Percentiles rank a stretch among this genome's conserved stretches.
phyloP scores from a whole-genome alignment of 2,888 invertebrate genomes.

The Aphrophora alni region DNA sequence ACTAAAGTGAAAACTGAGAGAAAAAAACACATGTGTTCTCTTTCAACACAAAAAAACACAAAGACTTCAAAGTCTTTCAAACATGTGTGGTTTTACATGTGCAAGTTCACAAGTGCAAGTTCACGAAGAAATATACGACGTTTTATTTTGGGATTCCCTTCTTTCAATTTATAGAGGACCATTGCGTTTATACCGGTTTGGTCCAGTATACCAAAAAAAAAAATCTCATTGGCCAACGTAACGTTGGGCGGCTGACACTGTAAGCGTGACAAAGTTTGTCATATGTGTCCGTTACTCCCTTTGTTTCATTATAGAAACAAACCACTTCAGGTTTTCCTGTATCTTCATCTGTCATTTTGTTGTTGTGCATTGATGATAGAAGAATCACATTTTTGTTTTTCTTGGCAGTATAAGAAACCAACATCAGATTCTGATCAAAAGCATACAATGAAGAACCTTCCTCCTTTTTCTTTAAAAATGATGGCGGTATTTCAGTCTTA shows the following conservation, averaged over 20 bases:
- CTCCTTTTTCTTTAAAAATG: slow-evolving; percentile 49
- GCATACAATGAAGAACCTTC: slow-evolving; percentile 50
- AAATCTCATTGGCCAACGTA: slow-evolving; percentile 49
- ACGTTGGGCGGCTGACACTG: slow-evolving; percentile 46
- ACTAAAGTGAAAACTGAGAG: too few species aligned
- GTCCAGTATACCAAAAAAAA: slow-evolving; percentile 41
- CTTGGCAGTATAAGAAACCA: slow-evolving; percentile 51
- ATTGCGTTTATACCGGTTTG: slow-evolving; percentile 36
- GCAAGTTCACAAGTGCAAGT: too few species aligned
- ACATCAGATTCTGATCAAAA: slow-evolving; percentile 49
- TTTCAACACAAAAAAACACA: too few species aligned
- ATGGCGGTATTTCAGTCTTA: slow-evolving; percentile 52
- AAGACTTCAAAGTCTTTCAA: too few species aligned
- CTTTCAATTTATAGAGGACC: slow-evolving; percentile 28
- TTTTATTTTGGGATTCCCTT: too few species aligned
- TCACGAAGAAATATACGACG: too few species aligned
- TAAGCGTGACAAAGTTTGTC: slow-evolving; percentile 50
- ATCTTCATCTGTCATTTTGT: slow-evolving; percentile 45
- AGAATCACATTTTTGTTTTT: slow-evolving; percentile 50
- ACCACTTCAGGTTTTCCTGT: slow-evolving; percentile 50
- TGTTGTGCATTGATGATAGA: slow-evolving; percentile 50
- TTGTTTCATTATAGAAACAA: slow-evolving; percentile 51
- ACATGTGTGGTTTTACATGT: too few species aligned
- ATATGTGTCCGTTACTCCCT: slow-evolving; percentile 50
- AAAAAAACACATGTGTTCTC: too few species aligned